phyloP scores from a whole-genome alignment of 2,888 invertebrate species.

The Sesia bembeciformis region DNA sequence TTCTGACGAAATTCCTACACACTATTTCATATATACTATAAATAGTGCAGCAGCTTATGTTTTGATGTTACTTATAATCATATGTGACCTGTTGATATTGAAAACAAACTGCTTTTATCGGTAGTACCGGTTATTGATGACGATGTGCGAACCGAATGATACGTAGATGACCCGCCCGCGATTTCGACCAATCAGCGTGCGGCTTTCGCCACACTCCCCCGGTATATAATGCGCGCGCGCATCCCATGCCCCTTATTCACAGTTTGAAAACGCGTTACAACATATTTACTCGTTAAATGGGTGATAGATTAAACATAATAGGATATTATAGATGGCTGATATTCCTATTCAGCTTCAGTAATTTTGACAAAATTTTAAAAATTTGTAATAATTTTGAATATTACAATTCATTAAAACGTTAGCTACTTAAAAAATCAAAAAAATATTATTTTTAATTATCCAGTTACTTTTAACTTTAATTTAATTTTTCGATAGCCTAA shows the following conservation, averaged over 20 bases:
- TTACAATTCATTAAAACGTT: conserved; percentile 15
- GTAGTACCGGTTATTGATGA: conserved; percentile 13
- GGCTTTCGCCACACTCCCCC: conserved; percentile 41
- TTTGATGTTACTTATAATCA: too few species aligned
- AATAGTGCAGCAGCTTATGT: too few species aligned
- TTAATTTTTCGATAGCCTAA: neutral
- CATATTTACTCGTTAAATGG: conserved; percentile 53
- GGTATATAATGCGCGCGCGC: conserved; percentile 46
- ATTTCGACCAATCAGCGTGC: conserved; percentile 47
- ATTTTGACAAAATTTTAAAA: conserved; percentile 57
- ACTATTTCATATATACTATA: neutral
- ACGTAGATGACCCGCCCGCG: conserved; percentile 60
- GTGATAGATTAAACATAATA: conserved; percentile 57
- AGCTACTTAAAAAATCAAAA: neutral
- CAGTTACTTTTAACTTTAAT: neutral
- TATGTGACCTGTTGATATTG: neutral
- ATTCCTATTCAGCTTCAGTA: conserved; percentile 70
- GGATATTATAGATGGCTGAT: conserved; percentile 69
- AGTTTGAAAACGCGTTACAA: conserved; percentile 23
- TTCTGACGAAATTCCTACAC: neutral
- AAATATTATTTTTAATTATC: conserved; percentile 2
- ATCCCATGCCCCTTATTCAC: conserved; percentile 22
- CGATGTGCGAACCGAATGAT: neutral
- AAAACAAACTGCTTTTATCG: conserved; percentile 20
- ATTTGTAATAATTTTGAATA: too few species aligned